Base-by-base conservation (phyloP, 1,140 invertebrate genomes). In the Rhagoletis pomonella region DNA sequence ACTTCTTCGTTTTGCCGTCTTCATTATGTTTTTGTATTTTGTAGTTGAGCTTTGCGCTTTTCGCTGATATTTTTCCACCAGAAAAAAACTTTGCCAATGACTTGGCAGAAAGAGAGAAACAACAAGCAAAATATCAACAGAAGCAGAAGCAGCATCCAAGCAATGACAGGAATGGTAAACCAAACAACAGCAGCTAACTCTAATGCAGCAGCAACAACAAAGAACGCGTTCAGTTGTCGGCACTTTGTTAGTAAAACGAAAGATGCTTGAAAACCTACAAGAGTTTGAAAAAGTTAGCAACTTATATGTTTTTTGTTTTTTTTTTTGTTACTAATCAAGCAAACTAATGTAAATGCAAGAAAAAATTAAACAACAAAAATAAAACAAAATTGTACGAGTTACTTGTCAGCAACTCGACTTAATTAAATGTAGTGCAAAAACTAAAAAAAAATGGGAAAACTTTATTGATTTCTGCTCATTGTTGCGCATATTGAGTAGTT, bases 371-470 rank as follows among this genome's bases (percentile, higher is more conserved):
- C 50, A 55, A 55, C 10, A 4, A 47, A 73, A 73, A 14, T 44
- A 44, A 47, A 73, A 47, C 17, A 47, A 47, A 73, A 47, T 44
- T 73, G 14, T 44, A 55, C 50, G 50, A 2, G 50, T 55, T 6
- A 73, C 67, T 47, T 73, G 42, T 7, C 67, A 73, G 67, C 67
- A 47, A n/a, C 44, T 73, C 39, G 14, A 73, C 42, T 73, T 73
- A 73, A 73, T 73, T 73, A 73, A 73, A 9, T 44, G 67, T 73
- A 44, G 67, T 14, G 12, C 39, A 73, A 2, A 42, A 69, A 42
- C 2, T 10, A 42, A 42, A 69, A 44, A 69, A 42, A 69, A 7
- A 12, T 44, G 39, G 14, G 17, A 62, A 62, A 47, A 47, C 67
- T 73, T 44, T 73, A 73, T 73, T 73, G 39, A 39, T 67, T 19